phyloP scores from a whole-genome alignment of 2,888 invertebrate species.

The Vannuccia rotundouncinata region DNA sequence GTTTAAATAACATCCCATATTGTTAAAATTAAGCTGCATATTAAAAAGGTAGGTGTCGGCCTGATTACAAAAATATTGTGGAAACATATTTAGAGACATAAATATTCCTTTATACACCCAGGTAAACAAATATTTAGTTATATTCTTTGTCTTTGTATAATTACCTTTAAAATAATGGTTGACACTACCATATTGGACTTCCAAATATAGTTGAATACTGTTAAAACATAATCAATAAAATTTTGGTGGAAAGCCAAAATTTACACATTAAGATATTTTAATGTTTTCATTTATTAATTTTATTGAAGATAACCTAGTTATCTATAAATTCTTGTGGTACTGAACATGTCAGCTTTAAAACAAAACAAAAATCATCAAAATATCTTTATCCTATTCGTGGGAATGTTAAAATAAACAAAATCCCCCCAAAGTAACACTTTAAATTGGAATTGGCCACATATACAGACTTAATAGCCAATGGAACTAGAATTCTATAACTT shows the following conservation, averaged over 20 bases:
- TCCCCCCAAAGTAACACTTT: background rate
- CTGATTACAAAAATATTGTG: conserved; percentile 8
- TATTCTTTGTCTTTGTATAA: conserved; percentile 13
- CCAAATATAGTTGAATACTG: background rate
- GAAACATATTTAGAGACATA: conserved; percentile 15
- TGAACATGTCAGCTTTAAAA: conserved; percentile 22
- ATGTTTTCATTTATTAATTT: background rate
- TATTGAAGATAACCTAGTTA: conserved; percentile 5
- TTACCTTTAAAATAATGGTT: background rate
- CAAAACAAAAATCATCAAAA: conserved; percentile 8
- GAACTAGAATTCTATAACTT: no score
- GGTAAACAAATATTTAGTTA: background rate
- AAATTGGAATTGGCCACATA: conserved; percentile 1
- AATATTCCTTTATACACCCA: background rate
- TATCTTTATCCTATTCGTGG: background rate
- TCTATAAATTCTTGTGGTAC: conserved; percentile 18
- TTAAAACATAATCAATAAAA: conserved; percentile 13
- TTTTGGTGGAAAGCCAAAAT: conserved; percentile 12
- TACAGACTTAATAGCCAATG: no score
- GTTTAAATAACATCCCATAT: conserved; percentile 1
- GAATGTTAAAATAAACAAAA: conserved; percentile 12
- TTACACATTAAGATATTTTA: conserved; percentile 14
- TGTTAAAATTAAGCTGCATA: conserved; percentile 24
- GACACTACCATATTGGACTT: background rate
- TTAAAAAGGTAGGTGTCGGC: conserved; percentile 10